phyloP scores from a whole-genome alignment of 2,113 vertebrate species.

The Anhinga anhinga region DNA sequence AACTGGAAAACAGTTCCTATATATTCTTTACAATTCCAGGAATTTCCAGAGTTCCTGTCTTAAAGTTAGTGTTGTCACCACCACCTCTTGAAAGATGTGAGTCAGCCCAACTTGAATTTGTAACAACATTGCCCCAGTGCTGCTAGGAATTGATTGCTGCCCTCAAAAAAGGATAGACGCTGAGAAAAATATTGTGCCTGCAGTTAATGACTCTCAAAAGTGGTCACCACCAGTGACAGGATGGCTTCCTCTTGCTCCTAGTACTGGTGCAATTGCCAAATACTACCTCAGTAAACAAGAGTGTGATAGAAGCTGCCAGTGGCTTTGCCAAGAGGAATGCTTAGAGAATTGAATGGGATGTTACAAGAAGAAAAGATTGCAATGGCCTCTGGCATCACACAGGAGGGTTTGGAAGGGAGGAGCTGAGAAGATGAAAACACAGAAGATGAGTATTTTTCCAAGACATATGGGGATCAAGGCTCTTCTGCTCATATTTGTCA shows the following conservation, averaged over 20 bases:
- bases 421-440: not conserved
- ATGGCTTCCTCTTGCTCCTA: not conserved
- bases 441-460: not conserved
- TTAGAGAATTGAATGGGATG: not conserved
- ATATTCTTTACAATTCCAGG: constrained; percentile 34
- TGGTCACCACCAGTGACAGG: not conserved
- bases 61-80: not conserved
- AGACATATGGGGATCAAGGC: rapidly evolving
- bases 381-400: not conserved
- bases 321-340: not conserved
- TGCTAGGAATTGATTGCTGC: not conserved
- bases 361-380: not conserved
- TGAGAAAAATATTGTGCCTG: not conserved
- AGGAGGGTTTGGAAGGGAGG: not conserved
- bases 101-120: not conserved
- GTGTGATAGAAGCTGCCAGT: not conserved
- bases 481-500: not conserved
- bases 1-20: not conserved
- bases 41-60: constrained; percentile 36
- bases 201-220: not conserved
- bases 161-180: not conserved
- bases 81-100: not conserved
- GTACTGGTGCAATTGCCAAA: not conserved
- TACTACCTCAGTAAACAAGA: not conserved
- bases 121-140: not conserved